A percentile compares a stretch with the other conserved stretches of the same genome.
Conservation (phyloP, 2,113 vertebrate genomes). For the Oryctolagus cuniculus region DNA sequence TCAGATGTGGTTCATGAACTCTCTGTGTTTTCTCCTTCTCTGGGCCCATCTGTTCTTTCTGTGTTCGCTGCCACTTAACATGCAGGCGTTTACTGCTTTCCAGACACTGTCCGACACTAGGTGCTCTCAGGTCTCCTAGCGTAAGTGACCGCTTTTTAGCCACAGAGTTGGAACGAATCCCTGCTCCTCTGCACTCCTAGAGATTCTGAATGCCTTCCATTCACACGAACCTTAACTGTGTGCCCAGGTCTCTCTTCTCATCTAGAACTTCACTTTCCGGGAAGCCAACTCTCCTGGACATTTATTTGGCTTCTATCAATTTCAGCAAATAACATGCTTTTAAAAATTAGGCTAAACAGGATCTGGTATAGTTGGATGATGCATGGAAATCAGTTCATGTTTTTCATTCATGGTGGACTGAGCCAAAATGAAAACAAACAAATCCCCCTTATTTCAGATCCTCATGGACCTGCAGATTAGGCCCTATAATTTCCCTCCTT, state of each 20-base stretch:
- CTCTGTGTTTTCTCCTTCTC: neutral
- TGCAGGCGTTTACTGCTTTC: neutral
- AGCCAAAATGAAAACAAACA: slow-evolving; percentile 35
- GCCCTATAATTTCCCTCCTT: neutral
- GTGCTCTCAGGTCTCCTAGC: neutral
- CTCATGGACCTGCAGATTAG: neutral
- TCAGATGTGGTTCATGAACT: neutral
- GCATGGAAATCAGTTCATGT: neutral
- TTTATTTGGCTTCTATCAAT: slow-evolving; percentile 45
- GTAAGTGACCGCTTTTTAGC: neutral
- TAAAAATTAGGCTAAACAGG: neutral
- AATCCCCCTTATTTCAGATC: slow-evolving; percentile 23
- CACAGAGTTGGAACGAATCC: neutral
- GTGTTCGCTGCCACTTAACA: neutral
- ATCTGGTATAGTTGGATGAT: neutral
- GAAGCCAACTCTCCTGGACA: slow-evolving; percentile 8
- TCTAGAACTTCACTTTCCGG: neutral
- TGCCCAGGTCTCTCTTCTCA: neutral
- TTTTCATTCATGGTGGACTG: neutral
- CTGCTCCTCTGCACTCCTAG: neutral
- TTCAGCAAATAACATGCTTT: neutral
- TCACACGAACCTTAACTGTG: neutral
- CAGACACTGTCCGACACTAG: neutral
- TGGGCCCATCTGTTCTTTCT: neutral
- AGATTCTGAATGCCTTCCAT: neutral